These are phyloP conservation scores for Entomobrya proxima DNA, from an alignment of 2,888 invertebrate species.

Conservation along the genomic window DNA sequence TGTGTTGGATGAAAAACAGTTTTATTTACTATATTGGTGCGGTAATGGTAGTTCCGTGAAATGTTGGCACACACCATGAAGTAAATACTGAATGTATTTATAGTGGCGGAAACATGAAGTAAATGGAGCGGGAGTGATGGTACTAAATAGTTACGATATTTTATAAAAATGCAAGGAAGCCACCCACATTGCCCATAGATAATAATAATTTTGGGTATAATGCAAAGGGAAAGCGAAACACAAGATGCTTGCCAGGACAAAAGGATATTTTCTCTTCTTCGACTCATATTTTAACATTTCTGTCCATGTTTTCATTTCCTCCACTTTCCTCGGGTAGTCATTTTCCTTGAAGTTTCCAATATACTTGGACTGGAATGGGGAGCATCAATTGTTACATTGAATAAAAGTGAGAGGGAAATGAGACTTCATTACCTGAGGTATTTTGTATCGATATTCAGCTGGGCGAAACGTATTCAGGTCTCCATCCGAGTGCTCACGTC, in stretches of 20 bases:
- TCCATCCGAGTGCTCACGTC: constrained; percentile 93
- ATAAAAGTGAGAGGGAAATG: constrained; percentile 62
- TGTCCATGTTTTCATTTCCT: constrained; percentile 63
- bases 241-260: background rate
- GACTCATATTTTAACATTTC: constrained; percentile 33
- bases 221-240: background rate
- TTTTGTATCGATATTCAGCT: constrained; percentile 99
- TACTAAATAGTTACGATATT: constrained; percentile 12
- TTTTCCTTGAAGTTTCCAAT: constrained; percentile 33
- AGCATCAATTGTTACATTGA: constrained; percentile 64
- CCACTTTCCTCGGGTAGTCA: constrained; percentile 49
- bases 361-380: constrained; percentile 24
- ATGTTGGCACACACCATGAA: constrained; percentile 17
- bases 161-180: constrained; percentile 17
- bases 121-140: constrained; percentile 30
- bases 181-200: background rate
- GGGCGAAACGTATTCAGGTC: constrained; percentile 96
- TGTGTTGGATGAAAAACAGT: constrained; percentile 30
- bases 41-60: background rate
- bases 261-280: constrained; percentile 19
- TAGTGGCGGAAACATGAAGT: background rate
- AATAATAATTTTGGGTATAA: constrained; percentile 3
- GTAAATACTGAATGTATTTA: background rate
- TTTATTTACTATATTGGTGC: background rate
- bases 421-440: constrained; percentile 85